Conservation (phyloP, 2,797 vertebrate species). For the Darevskia nairensis region DNA sequence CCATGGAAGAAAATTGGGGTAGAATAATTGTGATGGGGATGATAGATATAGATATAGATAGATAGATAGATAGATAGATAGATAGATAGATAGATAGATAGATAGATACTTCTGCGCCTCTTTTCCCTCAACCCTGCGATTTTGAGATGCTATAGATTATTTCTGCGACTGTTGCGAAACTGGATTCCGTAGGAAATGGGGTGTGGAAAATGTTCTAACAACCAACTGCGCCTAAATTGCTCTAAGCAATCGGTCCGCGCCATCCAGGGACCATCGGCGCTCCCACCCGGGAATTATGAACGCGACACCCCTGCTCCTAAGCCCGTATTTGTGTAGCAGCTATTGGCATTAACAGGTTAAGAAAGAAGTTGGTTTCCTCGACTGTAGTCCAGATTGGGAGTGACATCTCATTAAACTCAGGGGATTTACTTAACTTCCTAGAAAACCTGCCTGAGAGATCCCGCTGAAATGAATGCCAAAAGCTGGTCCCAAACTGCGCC, state of each 20-base stretch:
- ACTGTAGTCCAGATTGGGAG: not conserved
- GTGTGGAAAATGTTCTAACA: not conserved
- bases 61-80: no score
- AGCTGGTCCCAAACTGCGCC: not conserved
- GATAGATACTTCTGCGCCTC: no score
- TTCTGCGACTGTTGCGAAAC: not conserved
- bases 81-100: no score
- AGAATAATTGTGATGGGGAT: no score
- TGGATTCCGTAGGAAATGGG: not conserved
- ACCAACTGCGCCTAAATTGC: not conserved
- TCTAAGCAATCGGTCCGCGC: not conserved
- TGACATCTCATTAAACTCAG: not conserved
- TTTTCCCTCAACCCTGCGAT: no score
- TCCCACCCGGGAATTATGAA: no score
- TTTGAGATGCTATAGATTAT: no score
- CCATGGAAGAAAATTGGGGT: no score
- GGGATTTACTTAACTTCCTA: not conserved
- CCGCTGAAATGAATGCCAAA: not conserved
- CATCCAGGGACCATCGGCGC: not conserved
- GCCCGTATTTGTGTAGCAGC: not conserved
- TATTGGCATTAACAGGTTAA: no score
- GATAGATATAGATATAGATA: no score
- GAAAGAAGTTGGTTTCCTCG: not conserved
- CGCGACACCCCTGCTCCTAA: not conserved
- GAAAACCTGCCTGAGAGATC: not conserved